These are phyloP conservation scores for Gobionotothen gibberifrons DNA, from an alignment of 2,797 vertebrate species.

Conservation along the genomic window DNA sequence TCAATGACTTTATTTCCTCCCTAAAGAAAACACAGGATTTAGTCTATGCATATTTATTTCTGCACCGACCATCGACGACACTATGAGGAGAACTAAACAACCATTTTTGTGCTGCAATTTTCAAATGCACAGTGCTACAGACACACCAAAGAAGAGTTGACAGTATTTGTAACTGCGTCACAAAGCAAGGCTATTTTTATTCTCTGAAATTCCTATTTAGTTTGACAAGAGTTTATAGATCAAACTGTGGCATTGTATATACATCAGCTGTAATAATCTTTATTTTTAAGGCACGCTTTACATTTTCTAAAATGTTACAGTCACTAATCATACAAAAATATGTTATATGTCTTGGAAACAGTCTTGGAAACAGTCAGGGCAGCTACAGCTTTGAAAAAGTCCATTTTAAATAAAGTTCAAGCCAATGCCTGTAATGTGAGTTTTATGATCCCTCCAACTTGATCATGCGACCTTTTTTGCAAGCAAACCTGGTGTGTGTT, in stretches of 20 bases:
- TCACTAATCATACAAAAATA: not conserved
- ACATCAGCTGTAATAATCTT: not conserved
- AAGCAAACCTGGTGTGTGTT: constrained; percentile 59
- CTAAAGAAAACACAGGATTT: not conserved
- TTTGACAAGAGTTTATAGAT: constrained; percentile 3
- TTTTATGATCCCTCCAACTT: not conserved
- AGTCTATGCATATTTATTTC: not conserved
- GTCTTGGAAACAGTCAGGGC: not conserved
- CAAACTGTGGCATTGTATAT: not conserved
- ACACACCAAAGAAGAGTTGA: not conserved
- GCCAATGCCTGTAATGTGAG: not conserved
- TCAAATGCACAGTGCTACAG: not conserved
- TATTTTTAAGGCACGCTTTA: not conserved
- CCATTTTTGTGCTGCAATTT: not conserved
- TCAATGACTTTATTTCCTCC: not conserved
- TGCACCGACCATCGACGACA: not conserved
- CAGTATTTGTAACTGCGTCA: not conserved
- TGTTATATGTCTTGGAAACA: no score
- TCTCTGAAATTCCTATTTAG: not conserved
- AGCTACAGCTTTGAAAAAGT: not conserved
- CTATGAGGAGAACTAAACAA: not conserved
- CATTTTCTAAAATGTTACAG: not conserved
- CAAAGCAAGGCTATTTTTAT: not conserved
- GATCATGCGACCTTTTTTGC: constrained; percentile 27
- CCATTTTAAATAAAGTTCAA: constrained; percentile 4